These are phyloP conservation scores for Lipophrys pholis DNA, from an alignment of 2,113 vertebrate species.

Conservation along the genomic window DNA sequence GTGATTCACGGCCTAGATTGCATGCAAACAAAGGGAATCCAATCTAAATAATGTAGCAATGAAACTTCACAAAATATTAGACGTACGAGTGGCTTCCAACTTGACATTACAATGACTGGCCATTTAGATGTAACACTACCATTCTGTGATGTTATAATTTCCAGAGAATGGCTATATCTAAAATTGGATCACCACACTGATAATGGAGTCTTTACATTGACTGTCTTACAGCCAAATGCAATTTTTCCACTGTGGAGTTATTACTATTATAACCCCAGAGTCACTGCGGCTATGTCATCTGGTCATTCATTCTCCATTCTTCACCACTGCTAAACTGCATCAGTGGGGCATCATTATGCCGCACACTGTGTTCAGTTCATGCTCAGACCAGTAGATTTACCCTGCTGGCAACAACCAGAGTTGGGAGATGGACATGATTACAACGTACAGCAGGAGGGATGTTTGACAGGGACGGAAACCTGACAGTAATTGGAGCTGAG, in stretches of 20 bases:
- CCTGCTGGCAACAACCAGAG: conserved; percentile 7
- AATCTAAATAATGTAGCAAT: neutral
- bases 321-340: neutral
- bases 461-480: conserved; percentile 4
- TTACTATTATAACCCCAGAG: neutral
- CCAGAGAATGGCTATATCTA: neutral
- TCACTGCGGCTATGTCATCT: neutral
- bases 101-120: neutral
- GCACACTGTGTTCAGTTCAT: neutral
- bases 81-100: neutral
- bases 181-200: neutral
- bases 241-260: neutral
- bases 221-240: neutral
- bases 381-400: neutral
- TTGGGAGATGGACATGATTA: conserved; percentile 13
- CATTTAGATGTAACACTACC: neutral
- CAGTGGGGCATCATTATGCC: conserved; percentile 5
- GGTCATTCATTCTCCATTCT: neutral
- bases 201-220: neutral
- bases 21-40: neutral
- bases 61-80: neutral
- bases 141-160: neutral
- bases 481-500: conserved; percentile 14
- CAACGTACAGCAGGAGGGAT: neutral
- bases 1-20: neutral